A percentile compares a stretch with the other conserved stretches of the same genome.
These are phyloP conservation scores for Tenrec ecaudatus DNA, from an alignment of 2,113 vertebrate species.

Conservation along the genomic window DNA sequence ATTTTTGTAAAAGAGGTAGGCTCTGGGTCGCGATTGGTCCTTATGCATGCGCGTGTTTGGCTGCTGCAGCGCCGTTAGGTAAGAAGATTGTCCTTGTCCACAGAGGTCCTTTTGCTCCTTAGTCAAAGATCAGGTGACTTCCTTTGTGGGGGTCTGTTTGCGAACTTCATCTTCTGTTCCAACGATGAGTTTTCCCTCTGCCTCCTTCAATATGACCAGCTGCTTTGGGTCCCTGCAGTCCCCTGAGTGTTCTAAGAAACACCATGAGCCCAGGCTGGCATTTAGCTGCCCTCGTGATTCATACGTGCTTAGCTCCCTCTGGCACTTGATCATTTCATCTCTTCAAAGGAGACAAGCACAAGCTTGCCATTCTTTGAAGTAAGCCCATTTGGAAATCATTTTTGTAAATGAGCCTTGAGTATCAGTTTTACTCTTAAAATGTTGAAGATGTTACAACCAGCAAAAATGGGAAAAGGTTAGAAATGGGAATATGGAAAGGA, in stretches of 20 bases:
- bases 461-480: not conserved
- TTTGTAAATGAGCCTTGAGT: not conserved
- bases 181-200: not conserved
- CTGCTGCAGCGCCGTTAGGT: not conserved
- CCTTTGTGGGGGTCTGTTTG: too few relatives aligned
- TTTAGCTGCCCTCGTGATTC: not conserved
- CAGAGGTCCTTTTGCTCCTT: not conserved
- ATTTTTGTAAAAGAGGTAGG: too few relatives aligned
- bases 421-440: not conserved
- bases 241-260: not conserved
- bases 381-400: not conserved
- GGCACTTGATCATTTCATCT: not conserved
- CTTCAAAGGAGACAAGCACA: not conserved
- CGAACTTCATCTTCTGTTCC: not conserved
- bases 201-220: not conserved
- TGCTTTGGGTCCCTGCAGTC: not conserved
- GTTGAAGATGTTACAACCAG: not conserved
- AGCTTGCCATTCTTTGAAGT: not conserved
- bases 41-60: not conserved
- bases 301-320: too few relatives aligned
- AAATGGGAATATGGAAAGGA: not conserved
- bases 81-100: not conserved
- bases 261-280: not conserved
- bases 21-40: not conserved
- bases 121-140: not conserved